Conservation (phyloP, 2,888 invertebrate species). For the Mellilla xanthometata region DNA sequence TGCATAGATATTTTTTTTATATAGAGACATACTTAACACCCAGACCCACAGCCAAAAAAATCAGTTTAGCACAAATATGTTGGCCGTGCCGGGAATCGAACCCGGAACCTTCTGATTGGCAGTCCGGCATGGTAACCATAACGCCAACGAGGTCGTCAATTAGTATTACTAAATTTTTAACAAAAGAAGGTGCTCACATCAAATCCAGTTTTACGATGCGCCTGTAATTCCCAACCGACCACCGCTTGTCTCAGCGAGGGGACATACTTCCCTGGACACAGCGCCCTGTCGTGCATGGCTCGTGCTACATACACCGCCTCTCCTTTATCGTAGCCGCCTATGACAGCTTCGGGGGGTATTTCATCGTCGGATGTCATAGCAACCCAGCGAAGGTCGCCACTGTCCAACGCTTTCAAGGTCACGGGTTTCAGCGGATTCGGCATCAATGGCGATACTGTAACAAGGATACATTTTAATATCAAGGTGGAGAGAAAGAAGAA, state of each 20-base stretch:
- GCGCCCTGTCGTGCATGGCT: slow-evolving; percentile 14
- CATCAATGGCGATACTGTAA: slow-evolving; percentile 6
- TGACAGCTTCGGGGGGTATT: slow-evolving; percentile 13
- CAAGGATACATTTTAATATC: too few relatives aligned
- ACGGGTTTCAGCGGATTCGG: too few relatives aligned
- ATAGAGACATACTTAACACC: too few relatives aligned
- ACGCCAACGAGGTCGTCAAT: too few relatives aligned
- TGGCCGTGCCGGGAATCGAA: too few relatives aligned
- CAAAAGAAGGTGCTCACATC: slow-evolving; percentile 11
- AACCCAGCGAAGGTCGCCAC: slow-evolving; percentile 19
- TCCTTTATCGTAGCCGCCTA: slow-evolving; percentile 23
- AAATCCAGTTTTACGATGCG: slow-evolving; percentile 12
- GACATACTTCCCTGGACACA: slow-evolving; percentile 28
- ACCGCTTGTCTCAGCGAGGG: slow-evolving; percentile 15
- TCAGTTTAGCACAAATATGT: too few relatives aligned
- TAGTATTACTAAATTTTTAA: too few relatives aligned
- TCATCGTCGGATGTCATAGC: neutral
- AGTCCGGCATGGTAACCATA: too few relatives aligned
- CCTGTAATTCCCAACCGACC: slow-evolving; percentile 17
- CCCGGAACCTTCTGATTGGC: too few relatives aligned
- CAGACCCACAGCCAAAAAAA: too few relatives aligned
- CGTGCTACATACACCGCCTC: slow-evolving; percentile 22
- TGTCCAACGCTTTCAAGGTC: neutral
- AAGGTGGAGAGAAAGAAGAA: too few relatives aligned
- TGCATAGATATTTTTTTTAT: too few relatives aligned